Base-by-base conservation (phyloP, 2,797 vertebrate species). In the Sebastes miniatus region DNA sequence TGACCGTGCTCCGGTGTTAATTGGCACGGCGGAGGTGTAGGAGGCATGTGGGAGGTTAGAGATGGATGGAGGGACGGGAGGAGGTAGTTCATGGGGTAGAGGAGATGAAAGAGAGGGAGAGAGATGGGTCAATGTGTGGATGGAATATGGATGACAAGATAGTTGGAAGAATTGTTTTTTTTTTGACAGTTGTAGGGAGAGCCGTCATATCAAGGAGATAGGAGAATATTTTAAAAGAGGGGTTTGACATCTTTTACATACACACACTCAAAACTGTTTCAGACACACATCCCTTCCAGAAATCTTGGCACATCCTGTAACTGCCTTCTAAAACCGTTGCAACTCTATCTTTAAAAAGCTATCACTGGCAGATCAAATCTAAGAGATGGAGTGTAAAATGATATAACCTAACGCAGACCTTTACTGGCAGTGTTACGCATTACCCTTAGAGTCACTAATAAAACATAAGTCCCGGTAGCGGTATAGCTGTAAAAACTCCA, bases 1-100 rank as follows among this genome's bases (percentile, higher is more conserved):
- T 85, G 85, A 91, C 83, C 64, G 73, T 80, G 90, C 83, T 83
- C 76, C 1, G 77, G 82, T 91, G 93, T 93, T 95, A 95, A 95
- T 94, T 95, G 92, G 92, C 90, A 86, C 79, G 32, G 72, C 69
- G 8, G 84, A 92, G 89, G 91, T 89, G 87, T 83, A 71, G 90
- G 89, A 80, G 88, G 91, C 67, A 34, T 69, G 88, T 89, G 88
- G 91, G 89, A 92, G 90, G 92, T 87, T 81, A 68, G 80, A 79
- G 50, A 52, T 52, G 74, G 88, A 91, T 89, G 76, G 84, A 82
- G 82, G 77, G 66, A 68, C 66, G 75, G 80, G 70, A 67, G 56
- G 58, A 78, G 34, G 72, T 79, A 67, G 78, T 84, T 81, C 73
- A 81, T 22, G 64, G 64, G 34, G 73, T 47, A 62, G 74, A 69